Percentiles rank a stretch among this genome's conserved stretches.
Conservation (phyloP, 2,113 vertebrate genomes). For the Bungarus multicinctus region DNA sequence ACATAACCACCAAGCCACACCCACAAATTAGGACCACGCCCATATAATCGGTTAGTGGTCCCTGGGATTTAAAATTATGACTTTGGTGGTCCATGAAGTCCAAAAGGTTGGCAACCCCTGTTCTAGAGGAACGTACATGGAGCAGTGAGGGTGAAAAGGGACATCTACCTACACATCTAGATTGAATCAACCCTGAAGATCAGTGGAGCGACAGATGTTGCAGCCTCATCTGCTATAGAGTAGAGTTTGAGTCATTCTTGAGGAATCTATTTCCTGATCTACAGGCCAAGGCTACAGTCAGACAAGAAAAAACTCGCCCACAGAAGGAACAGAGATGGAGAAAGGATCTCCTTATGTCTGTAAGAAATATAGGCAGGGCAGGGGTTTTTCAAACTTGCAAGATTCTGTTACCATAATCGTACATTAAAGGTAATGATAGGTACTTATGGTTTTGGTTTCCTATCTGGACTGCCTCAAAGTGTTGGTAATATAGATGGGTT, state of each 20-base stretch:
- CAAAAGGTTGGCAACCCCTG: too few relatives aligned
- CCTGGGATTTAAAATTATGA: too few relatives aligned
- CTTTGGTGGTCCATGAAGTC: too few relatives aligned
- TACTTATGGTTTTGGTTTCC: background rate
- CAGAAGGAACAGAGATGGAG: background rate
- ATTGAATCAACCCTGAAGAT: too few relatives aligned
- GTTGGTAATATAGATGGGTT: background rate
- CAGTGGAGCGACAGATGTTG: too few relatives aligned
- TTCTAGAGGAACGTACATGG: too few relatives aligned
- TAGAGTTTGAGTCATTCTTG: background rate
- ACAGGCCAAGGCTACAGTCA: background rate
- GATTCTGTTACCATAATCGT: background rate
- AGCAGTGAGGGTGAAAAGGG: too few relatives aligned
- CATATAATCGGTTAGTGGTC: too few relatives aligned
- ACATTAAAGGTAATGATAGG: background rate
- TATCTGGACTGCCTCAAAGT: background rate
- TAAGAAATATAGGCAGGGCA: background rate
- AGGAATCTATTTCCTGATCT: background rate
- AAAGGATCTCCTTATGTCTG: background rate
- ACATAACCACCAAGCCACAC: too few relatives aligned
- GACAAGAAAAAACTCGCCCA: background rate
- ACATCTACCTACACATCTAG: too few relatives aligned
- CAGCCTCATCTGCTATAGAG: background rate
- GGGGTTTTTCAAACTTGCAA: background rate
- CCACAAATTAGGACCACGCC: too few relatives aligned